Base-by-base conservation (phyloP, 2,113 vertebrate genomes). In the Bostrychus sinensis region DNA sequence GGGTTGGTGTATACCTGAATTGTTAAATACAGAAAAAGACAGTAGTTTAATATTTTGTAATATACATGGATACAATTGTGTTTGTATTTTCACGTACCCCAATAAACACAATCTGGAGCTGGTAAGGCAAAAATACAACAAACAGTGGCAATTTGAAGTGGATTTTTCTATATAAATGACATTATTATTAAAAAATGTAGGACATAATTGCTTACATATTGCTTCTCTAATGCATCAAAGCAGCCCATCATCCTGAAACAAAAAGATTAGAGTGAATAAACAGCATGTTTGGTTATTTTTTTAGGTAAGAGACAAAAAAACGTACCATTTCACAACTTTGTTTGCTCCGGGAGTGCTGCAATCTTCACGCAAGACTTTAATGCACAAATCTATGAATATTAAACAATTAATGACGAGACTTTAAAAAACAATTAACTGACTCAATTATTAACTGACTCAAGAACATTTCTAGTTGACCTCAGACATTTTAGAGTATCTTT, bases 321-420 rank as follows among this genome's bases (percentile, higher is more conserved):
- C 88, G 43, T 90, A 98, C 97, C 97, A 98, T 86, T 95, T 98
- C 57, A 98, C 94, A 71, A 98, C 84, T 85, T 98, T 96, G 61
- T 85, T 77, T 41, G 96, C 93, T 65, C 94, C 93, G 16, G 93
- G 92, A 1, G 91, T 94, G 39, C 70, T 90, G 75, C 93, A 93
- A 80, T 95, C 94, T 64, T 99, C 92, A 75, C 87, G 92, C 58
- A 99, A 89, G 65, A 99, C 93, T 90, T 95, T 98, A 75, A 99
- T 92, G 78, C 88, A 95, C 80, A 98, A 70, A 89, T 97, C 97
- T 99, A 56, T 4, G 39, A 66, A 17, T 43, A 46, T 14, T 13
- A 60, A 32, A 32, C 17, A 51, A 38, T 13, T 54, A 41, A 7
- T 23, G 17, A 6, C 6, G 10, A 16, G 37, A 11, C 3, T 39